Evolutionary conservation across 2,888 invertebrate species (phyloP).

Genomic region (Priocnemis perturbator): DNA sequence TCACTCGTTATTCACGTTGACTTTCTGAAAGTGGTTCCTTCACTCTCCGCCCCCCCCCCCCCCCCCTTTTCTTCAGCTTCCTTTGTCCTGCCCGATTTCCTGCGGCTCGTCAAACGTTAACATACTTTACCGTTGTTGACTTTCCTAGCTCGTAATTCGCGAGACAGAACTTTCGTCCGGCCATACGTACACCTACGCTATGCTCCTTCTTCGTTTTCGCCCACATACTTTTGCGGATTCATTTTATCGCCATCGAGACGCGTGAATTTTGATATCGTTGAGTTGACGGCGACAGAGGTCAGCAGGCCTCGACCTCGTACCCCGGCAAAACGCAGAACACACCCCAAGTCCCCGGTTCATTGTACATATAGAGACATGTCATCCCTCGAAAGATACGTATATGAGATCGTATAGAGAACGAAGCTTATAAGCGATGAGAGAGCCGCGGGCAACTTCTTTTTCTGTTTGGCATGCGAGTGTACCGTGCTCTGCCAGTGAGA

Average conservation of each 20-base stretch:
- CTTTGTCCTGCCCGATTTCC: background rate
- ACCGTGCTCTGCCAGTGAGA: constrained; percentile 20
- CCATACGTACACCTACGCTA: too few species aligned
- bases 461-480: constrained; percentile 26
- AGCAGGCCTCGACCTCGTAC: constrained; percentile 56
- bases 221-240: background rate
- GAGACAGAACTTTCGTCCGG: too few species aligned
- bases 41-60: constrained; percentile 8
- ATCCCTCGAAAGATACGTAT: constrained; percentile 25
- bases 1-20: constrained; percentile 46
- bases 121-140: too few species aligned
- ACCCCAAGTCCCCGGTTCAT: constrained; percentile 57
- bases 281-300: constrained; percentile 56
- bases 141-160: too few species aligned
- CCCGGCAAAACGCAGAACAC: constrained; percentile 59
- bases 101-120: background rate
- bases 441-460: constrained; percentile 13
- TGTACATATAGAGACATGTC: constrained; percentile 54
- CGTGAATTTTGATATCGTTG: background rate
- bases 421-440: constrained; percentile 23
- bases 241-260: background rate
- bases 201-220: background rate
- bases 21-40: constrained; percentile 36
- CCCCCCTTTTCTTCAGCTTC: background rate
- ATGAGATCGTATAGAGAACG: constrained; percentile 23